Evolutionary conservation across 1,140 invertebrate species (phyloP).

Genomic region (Pseudomyrmex dendroicus): DNA sequence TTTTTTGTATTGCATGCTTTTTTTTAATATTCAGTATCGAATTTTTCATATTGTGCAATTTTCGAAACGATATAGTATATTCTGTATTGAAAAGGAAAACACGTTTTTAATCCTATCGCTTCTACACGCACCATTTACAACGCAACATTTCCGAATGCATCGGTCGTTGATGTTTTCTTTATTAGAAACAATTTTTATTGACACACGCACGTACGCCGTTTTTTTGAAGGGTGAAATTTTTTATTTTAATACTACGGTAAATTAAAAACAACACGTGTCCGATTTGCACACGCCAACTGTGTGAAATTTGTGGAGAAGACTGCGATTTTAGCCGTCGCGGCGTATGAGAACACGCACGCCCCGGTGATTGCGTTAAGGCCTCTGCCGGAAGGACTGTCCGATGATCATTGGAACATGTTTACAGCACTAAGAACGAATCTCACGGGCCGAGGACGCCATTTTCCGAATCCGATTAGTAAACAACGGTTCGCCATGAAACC

Average conservation of each 20-base stretch:
- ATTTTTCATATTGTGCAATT: conserved; percentile 40
- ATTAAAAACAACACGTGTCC: too few species aligned
- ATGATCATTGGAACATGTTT: conserved; percentile 73
- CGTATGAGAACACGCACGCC: neutral
- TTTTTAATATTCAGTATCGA: conserved; percentile 42
- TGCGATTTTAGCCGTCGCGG: neutral
- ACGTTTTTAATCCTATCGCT: conserved; percentile 36
- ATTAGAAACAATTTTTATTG: too few species aligned
- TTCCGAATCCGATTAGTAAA: conserved; percentile 79
- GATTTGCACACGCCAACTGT: too few species aligned
- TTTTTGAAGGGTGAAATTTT: too few species aligned
- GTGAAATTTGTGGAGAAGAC: neutral
- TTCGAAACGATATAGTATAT: conserved; percentile 19
- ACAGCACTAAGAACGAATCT: conserved; percentile 72
- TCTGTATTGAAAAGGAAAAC: conserved; percentile 15
- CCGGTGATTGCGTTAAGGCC: conserved; percentile 9
- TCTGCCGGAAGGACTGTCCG: neutral
- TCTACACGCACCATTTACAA: neutral
- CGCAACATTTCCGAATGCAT: neutral
- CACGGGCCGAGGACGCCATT: conserved; percentile 68
- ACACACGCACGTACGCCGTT: too few species aligned
- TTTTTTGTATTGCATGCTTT: neutral
- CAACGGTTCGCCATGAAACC: conserved; percentile 65
- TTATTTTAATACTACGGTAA: too few species aligned
- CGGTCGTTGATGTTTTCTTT: neutral